Percentiles rank a stretch among this genome's conserved stretches.
phyloP scores from a whole-genome alignment of 2,888 invertebrate species.

The Drosophila tanythrix region DNA sequence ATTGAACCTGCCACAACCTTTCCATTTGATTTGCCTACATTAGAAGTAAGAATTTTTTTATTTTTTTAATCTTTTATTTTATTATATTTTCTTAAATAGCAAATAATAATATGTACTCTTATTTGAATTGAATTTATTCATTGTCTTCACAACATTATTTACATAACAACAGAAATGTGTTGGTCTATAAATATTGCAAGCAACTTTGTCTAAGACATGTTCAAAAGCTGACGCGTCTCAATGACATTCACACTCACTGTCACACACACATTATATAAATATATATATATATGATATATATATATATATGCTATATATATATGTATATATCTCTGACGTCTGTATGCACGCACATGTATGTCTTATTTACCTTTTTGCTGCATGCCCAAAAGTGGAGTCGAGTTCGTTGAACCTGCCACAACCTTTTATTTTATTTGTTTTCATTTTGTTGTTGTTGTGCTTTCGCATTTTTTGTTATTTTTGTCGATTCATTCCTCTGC shows the following conservation, averaged over 20 bases:
- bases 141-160: background rate
- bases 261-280: background rate
- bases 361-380: constrained; percentile 59
- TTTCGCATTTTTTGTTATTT: constrained; percentile 42
- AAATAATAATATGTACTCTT: rapidly evolving
- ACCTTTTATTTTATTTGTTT: constrained; percentile 29
- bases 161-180: background rate
- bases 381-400: constrained; percentile 40
- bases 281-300: too few relatives aligned
- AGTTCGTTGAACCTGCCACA: constrained; percentile 58
- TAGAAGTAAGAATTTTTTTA: background rate
- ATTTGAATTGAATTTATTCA: background rate
- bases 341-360: constrained; percentile 17
- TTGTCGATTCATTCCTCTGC: constrained; percentile 57
- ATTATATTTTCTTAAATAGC: background rate
- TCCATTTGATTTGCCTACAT: background rate
- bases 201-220: background rate
- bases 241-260: constrained; percentile 26
- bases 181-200: background rate
- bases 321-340: background rate
- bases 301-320: too few relatives aligned
- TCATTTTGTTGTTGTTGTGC: constrained; percentile 6
- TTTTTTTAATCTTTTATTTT: background rate
- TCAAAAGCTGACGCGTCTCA: constrained; percentile 19
- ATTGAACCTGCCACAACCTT: background rate